A percentile compares a stretch with the other conserved stretches of the same genome.
These are phyloP conservation scores for Pyrrhosoma nymphula DNA, from an alignment of 2,888 invertebrate species.

Conservation along the genomic window DNA sequence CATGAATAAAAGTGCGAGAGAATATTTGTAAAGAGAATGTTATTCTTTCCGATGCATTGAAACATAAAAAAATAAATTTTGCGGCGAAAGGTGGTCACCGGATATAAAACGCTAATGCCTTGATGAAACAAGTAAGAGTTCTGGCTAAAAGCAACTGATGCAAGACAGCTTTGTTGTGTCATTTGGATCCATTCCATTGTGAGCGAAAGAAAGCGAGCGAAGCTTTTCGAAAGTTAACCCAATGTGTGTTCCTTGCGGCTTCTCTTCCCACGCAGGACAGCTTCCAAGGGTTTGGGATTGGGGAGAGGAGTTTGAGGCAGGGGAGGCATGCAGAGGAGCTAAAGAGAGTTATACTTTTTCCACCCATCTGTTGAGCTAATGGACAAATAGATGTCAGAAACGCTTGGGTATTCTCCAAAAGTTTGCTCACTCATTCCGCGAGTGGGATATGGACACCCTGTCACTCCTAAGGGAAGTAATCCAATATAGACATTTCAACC, in stretches of 20 bases:
- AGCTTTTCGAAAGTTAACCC: constrained; percentile 47
- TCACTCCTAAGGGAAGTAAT: neutral
- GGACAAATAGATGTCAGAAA: constrained; percentile 23
- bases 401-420: constrained; percentile 37
- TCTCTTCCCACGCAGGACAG: constrained; percentile 42
- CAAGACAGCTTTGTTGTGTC: neutral
- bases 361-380: constrained; percentile 51
- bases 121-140: too few relatives aligned
- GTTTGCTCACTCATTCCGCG: too few relatives aligned
- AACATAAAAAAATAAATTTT: too few relatives aligned
- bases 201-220: constrained; percentile 18
- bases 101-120: too few relatives aligned
- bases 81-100: too few relatives aligned
- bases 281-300: neutral
- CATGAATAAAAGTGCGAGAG: too few relatives aligned
- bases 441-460: constrained; percentile 10
- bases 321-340: neutral
- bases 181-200: constrained; percentile 46
- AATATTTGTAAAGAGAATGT: too few relatives aligned
- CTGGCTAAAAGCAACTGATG: neutral
- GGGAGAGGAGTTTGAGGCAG: neutral
- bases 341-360: neutral
- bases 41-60: too few relatives aligned
- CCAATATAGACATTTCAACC: constrained; percentile 24
- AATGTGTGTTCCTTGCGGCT: neutral